These are phyloP conservation scores for Philereme vetulata DNA, from an alignment of 2,888 invertebrate genomes.

Conservation along the genomic window DNA sequence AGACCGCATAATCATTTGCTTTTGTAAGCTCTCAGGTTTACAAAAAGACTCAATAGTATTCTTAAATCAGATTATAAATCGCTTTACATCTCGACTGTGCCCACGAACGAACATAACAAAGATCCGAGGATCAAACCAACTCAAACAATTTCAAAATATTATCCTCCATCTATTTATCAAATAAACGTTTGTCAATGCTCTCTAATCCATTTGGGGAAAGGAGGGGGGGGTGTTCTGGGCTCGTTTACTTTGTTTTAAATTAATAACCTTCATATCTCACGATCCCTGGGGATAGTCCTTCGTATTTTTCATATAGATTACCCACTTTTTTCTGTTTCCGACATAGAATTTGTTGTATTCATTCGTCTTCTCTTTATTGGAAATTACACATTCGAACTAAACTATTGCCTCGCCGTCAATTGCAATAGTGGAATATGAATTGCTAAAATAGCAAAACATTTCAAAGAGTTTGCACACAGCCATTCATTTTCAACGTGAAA, in stretches of 20 bases:
- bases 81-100: conserved; percentile 24
- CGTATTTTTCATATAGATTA: conserved; percentile 75
- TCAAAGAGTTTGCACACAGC: conserved; percentile 53
- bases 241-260: conserved; percentile 71
- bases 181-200: conserved; percentile 58
- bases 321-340: conserved; percentile 67
- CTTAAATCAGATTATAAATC: conserved; percentile 22
- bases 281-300: conserved; percentile 65
- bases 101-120: conserved; percentile 21
- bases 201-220: conserved; percentile 61
- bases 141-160: conserved; percentile 48
- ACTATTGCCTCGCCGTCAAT: conserved; percentile 40
- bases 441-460: conserved; percentile 49
- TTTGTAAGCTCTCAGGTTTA: not conserved
- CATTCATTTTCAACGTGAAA: conserved; percentile 50
- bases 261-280: conserved; percentile 67
- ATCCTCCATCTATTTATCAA: conserved; percentile 52
- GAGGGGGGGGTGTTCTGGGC: conserved; percentile 49
- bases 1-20: not conserved
- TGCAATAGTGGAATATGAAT: conserved; percentile 44
- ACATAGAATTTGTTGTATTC: conserved; percentile 56
- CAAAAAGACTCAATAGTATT: conserved; percentile 3
- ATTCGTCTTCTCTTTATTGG: conserved; percentile 46
- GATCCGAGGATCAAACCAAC: conserved; percentile 31
- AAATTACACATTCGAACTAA: conserved; percentile 42